Percentiles rank a stretch among this genome's conserved stretches.
Evolutionary conservation across 2,888 invertebrate species (phyloP).

Genomic region (Harpalus rubripes): DNA sequence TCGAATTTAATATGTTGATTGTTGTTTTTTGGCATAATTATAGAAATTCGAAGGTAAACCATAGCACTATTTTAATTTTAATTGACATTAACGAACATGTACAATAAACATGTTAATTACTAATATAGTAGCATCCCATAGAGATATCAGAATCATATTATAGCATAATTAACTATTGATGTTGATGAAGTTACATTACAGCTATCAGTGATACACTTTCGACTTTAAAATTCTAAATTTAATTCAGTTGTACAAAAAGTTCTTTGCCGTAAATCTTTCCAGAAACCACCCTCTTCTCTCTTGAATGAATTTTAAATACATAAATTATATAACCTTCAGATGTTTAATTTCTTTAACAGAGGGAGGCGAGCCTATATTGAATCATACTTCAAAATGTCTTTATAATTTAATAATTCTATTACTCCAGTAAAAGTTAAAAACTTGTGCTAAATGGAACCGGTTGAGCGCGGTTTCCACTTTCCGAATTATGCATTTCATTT

Average conservation of each 20-base stretch:
- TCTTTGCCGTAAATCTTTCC: conserved; percentile 30
- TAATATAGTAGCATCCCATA: too few relatives aligned
- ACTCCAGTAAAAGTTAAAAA: conserved; percentile 3
- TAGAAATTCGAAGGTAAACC: too few relatives aligned
- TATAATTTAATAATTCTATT: conserved; percentile 49
- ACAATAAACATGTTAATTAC: too few relatives aligned
- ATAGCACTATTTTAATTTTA: too few relatives aligned
- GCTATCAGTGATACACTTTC: neutral
- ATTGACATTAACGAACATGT: too few relatives aligned
- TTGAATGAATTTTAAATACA: conserved; percentile 44
- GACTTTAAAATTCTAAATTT: conserved; percentile 19
- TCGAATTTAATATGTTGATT: too few relatives aligned
- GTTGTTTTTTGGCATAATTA: too few relatives aligned
- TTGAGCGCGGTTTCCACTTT: too few relatives aligned
- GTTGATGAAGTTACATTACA: neutral
- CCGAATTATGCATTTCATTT: neutral
- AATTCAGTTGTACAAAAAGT: conserved; percentile 39
- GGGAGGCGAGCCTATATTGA: conserved; percentile 30
- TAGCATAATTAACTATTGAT: neutral
- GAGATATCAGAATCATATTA: too few relatives aligned
- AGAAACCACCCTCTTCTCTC: conserved; percentile 4
- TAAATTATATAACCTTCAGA: conserved; percentile 39
- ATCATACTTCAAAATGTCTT: conserved; percentile 48
- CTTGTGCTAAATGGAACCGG: neutral
- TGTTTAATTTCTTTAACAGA: conserved; percentile 37